Conservation (phyloP, 1,140 invertebrate species). For the Trissolcus basalis region DNA sequence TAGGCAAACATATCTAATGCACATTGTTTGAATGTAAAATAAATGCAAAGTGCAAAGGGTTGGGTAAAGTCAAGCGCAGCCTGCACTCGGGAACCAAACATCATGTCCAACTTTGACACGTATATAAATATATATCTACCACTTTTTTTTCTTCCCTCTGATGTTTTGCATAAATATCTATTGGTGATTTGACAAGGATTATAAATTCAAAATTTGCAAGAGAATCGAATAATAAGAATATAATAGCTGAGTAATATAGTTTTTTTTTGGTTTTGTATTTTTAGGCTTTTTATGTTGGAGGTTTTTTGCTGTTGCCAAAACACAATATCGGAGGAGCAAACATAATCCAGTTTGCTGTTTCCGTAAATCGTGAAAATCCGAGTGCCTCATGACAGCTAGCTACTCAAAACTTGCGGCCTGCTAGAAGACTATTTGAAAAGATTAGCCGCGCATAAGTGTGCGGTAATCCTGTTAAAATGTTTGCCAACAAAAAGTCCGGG, state of each 20-base stretch:
- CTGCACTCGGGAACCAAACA: conserved; percentile 18
- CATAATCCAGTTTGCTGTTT: conserved; percentile 20
- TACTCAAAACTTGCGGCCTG: conserved; percentile 68
- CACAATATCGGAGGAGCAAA: conserved; percentile 30
- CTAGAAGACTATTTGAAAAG: conserved; percentile 68
- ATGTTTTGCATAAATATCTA: no score
- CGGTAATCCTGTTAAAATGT: conserved; percentile 76
- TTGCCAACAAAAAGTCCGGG: conserved; percentile 67
- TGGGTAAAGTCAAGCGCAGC: conserved; percentile 39
- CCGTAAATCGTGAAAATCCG: conserved; percentile 61
- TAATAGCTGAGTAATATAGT: no score
- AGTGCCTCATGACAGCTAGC: conserved; percentile 69
- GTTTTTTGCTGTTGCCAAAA: background rate
- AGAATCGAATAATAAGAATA: no score
- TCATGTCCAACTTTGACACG: conserved; percentile 14
- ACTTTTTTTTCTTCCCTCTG: background rate
- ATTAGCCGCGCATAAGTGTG: conserved; percentile 71
- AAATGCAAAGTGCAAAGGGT: conserved; percentile 57
- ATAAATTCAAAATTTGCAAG: no score
- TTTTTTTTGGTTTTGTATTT: no score
- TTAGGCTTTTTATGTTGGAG: background rate
- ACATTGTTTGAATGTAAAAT: conserved; percentile 52
- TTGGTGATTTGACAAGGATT: no score
- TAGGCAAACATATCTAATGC: conserved; percentile 49
- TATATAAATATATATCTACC: conserved; percentile 11